These are phyloP conservation scores for Rhombomys opimus DNA, from an alignment of 2,113 vertebrate genomes.

Conservation along the genomic window DNA sequence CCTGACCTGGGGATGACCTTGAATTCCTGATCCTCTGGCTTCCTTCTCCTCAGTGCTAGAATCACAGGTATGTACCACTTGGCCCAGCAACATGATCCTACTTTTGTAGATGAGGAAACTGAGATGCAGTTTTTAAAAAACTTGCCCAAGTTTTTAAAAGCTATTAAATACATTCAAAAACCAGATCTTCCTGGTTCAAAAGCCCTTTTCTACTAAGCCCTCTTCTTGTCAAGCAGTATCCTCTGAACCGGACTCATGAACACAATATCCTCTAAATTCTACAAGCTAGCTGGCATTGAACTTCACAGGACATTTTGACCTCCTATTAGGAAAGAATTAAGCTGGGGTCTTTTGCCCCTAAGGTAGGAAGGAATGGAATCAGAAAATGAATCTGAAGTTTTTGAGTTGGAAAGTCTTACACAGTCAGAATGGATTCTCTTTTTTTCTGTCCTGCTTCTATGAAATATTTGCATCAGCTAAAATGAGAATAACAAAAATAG, in stretches of 20 bases:
- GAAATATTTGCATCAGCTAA: constrained; percentile 39
- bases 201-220: constrained; percentile 12
- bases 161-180: constrained; percentile 53
- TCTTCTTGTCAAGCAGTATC: background rate
- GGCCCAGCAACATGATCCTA: background rate
- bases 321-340: constrained; percentile 16
- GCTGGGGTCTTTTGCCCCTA: background rate
- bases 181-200: background rate
- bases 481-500: constrained; percentile 59
- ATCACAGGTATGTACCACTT: background rate
- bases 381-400: constrained; percentile 64
- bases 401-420: constrained; percentile 40
- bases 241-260: background rate
- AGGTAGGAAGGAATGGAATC: constrained; percentile 51
- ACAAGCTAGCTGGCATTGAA: background rate
- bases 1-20: background rate
- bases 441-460: constrained; percentile 64
- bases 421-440: constrained; percentile 21
- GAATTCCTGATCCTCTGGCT: background rate
- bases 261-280: background rate
- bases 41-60: background rate
- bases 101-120: constrained; percentile 14
- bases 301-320: constrained; percentile 17
- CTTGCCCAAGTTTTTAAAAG: constrained; percentile 41
- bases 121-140: constrained; percentile 20